These are phyloP conservation scores for Lottia scabra DNA, from an alignment of 2,888 invertebrate species.

Conservation along the genomic window DNA sequence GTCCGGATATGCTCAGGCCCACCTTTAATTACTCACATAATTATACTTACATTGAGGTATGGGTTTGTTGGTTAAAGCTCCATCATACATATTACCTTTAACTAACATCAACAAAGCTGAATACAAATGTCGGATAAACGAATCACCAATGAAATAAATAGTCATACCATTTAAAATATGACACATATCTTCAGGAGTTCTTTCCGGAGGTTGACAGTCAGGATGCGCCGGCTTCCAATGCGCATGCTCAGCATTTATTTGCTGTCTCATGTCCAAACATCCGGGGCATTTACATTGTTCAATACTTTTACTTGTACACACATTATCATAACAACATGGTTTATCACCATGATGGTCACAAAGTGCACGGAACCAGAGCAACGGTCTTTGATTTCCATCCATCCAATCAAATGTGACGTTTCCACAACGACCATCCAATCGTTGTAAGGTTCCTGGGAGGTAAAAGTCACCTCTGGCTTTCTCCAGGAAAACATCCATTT, in stretches of 20 bases:
- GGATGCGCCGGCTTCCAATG: background rate
- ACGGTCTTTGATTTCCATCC: background rate
- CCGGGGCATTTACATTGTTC: conserved; percentile 4
- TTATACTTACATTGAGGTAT: background rate
- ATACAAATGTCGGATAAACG: conserved; percentile 9
- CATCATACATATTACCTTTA: background rate
- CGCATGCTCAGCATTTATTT: background rate
- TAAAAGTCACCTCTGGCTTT: background rate
- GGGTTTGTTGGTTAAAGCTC: background rate
- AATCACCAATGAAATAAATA: conserved; percentile 8
- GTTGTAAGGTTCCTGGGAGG: conserved; percentile 6
- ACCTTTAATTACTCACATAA: too few species aligned
- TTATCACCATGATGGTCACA: conserved; percentile 3
- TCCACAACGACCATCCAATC: conserved; percentile 9
- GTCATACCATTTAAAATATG: conserved; percentile 1
- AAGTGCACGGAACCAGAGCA: conserved; percentile 6
- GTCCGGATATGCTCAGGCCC: too few species aligned
- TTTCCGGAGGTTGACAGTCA: background rate
- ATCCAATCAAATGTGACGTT: conserved; percentile 13
- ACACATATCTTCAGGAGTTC: background rate
- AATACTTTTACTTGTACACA: background rate
- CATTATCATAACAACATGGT: conserved; percentile 12
- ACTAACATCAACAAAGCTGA: conserved; percentile 11
- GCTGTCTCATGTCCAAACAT: background rate
- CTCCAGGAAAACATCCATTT: conserved; percentile 5